Evolutionary conservation across 2,113 vertebrate species (phyloP), one percentile per base, ranked within the genome.

Genomic region (Patagioenas fasciata): DNA sequence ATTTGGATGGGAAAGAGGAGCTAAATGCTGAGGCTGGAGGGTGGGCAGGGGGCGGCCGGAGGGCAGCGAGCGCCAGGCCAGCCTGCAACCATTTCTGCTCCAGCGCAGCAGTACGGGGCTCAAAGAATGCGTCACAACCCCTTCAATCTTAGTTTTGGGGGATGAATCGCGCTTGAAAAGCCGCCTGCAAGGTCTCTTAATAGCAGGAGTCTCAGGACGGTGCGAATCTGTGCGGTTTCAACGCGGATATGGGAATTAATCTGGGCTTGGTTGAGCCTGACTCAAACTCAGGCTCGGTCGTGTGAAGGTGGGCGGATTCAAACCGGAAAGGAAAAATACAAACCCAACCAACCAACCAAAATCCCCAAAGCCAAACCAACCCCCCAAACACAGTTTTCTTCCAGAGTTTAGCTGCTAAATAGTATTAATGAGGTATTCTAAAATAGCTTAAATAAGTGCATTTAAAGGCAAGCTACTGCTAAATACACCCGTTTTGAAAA

Each of bases 121-220:
- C 31, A 10, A 66, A 31, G 3, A 19, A 42, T 0, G 14, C 56
- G 2, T 3, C 17, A 1, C 2, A 11, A 40, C 3, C 31, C 28
- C 38, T 12, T 1, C 3, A 32, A 21, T 23, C 18, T 51, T 3
- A 1, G 5, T 66, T 28, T 60, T 2, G 10, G 15, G 48, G 85
- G 42, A 19, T 2, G 67, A 17, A 14, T 12, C 1, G 28, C 60
- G 23, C 60, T 8, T 4, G 42, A 16, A 53, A 53, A 77, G 51
- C 18, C 3, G 34, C 42, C 61, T 3, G 51, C 13, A 2, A 65
- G 51, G 38, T 21, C 14, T 38, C 23, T 3, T 40, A 40, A 40
- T 40, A 40, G 13, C 40, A 40, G 40, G 61, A 80, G 60, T 10
- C 2, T 4, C 15, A 0, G 61, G 53, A 29, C 18, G 0, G 51